Percentiles rank a stretch among this genome's conserved stretches.
phyloP scores from a whole-genome alignment of 2,113 vertebrate species.

The Urocitellus parryii region DNA sequence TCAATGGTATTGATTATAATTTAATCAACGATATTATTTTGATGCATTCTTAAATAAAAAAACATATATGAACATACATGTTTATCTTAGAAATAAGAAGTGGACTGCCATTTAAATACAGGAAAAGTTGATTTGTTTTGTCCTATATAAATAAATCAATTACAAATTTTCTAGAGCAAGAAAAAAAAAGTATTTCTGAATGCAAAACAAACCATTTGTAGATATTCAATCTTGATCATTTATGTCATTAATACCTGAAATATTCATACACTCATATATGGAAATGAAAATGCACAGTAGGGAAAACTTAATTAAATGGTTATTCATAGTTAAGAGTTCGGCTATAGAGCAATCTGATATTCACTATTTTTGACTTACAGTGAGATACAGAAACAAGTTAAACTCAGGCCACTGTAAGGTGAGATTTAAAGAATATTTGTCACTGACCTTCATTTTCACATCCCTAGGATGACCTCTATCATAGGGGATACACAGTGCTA shows the following conservation, averaged over 20 bases:
- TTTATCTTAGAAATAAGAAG: neutral
- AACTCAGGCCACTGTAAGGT: neutral
- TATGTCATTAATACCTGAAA: conserved; percentile 27
- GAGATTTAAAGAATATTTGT: neutral
- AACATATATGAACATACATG: neutral
- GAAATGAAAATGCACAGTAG: neutral
- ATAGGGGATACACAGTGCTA: neutral
- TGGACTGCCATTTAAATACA: neutral
- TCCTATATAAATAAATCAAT: neutral
- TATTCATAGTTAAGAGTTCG: neutral
- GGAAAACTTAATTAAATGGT: neutral
- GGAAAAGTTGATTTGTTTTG: conserved; percentile 22
- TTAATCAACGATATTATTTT: conserved; percentile 41
- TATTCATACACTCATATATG: neutral
- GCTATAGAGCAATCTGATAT: neutral
- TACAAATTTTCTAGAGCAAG: conserved; percentile 10
- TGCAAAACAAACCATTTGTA: conserved; percentile 24
- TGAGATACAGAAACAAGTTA: neutral
- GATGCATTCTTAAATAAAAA: neutral
- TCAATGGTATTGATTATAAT: neutral
- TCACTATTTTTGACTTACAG: neutral
- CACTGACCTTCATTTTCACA: neutral
- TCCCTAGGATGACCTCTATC: neutral
- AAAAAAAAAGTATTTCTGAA: conserved; percentile 12
- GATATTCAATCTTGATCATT: conserved; percentile 33